Conservation (phyloP, 2,797 vertebrate species). For the Leuciscus waleckii region DNA sequence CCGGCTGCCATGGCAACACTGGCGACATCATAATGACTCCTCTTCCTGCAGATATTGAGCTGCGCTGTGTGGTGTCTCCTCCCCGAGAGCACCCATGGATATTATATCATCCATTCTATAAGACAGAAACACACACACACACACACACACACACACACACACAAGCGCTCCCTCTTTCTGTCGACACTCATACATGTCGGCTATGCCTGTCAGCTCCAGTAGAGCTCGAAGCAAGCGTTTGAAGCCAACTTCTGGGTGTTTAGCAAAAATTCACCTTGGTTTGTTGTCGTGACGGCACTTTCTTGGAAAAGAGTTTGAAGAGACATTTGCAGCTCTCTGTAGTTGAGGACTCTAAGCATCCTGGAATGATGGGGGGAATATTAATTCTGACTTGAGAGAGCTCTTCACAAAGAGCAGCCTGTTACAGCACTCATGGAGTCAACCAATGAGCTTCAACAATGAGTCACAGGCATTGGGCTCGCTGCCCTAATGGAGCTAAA, state of each 20-base stretch:
- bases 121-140: constrained; percentile 65
- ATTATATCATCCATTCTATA: constrained; percentile 79
- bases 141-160: constrained; percentile 43
- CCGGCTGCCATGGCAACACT: constrained; percentile 84
- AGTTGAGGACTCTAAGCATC: constrained; percentile 63
- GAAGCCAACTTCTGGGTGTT: constrained; percentile 24
- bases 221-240: constrained; percentile 9
- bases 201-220: constrained; percentile 24
- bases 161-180: not conserved
- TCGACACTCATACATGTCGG: not conserved
- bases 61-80: constrained; percentile 78
- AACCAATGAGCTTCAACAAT: constrained; percentile 70
- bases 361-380: constrained; percentile 72
- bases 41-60: constrained; percentile 80
- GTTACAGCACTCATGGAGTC: constrained; percentile 68
- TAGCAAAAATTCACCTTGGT: constrained; percentile 37
- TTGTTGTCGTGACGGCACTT: constrained; percentile 4
- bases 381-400: constrained; percentile 66
- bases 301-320: constrained; percentile 12
- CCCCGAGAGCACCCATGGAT: constrained; percentile 72
- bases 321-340: not conserved
- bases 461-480: constrained; percentile 70
- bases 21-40: constrained; percentile 82
- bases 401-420: constrained; percentile 60
- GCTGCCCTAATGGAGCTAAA: constrained; percentile 78